phyloP scores from a whole-genome alignment of 1,140 invertebrate species.

The Trialeurodes vaporariorum region DNA sequence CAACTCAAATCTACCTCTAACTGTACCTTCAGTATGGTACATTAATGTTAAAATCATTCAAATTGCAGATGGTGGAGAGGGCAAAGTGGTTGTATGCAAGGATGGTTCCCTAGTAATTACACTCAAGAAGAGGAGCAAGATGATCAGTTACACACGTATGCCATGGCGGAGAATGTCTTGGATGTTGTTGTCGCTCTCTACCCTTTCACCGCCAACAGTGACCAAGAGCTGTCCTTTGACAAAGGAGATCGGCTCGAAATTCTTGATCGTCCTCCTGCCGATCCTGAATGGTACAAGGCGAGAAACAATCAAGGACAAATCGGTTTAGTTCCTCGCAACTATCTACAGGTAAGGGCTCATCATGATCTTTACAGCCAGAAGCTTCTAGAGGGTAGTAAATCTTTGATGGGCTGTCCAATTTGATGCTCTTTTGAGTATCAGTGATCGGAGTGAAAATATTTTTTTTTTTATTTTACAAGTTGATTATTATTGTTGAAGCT shows the following conservation, averaged over 20 bases:
- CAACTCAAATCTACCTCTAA: no score
- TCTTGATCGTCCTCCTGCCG: constrained; percentile 83
- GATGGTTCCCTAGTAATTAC: constrained; percentile 98
- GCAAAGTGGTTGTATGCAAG: constrained; percentile 65
- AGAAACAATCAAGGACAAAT: constrained; percentile 81
- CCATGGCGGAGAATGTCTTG: constrained; percentile 82
- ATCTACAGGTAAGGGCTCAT: constrained; percentile 73
- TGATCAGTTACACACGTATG: constrained; percentile 76
- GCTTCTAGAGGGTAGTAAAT: no score
- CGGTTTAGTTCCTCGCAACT: constrained; percentile 92
- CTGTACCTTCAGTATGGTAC: not conserved
- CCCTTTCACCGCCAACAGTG: constrained; percentile 87
- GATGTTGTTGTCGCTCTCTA: constrained; percentile 92
- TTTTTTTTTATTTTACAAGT: no score
- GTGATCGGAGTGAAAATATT: no score
- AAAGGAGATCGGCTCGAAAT: constrained; percentile 93
- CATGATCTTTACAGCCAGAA: no score
- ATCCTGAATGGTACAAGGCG: constrained; percentile 96
- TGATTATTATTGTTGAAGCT: no score
- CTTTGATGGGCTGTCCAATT: no score
- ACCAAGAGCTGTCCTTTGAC: constrained; percentile 93
- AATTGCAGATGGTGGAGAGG: constrained; percentile 87
- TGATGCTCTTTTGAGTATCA: no score
- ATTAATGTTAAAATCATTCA: not conserved
- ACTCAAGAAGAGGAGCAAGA: constrained; percentile 82